A percentile compares a stretch with the other conserved stretches of the same genome.
Evolutionary conservation across 2,797 vertebrate species (phyloP).

Genomic region (Gallinago solitaria): DNA sequence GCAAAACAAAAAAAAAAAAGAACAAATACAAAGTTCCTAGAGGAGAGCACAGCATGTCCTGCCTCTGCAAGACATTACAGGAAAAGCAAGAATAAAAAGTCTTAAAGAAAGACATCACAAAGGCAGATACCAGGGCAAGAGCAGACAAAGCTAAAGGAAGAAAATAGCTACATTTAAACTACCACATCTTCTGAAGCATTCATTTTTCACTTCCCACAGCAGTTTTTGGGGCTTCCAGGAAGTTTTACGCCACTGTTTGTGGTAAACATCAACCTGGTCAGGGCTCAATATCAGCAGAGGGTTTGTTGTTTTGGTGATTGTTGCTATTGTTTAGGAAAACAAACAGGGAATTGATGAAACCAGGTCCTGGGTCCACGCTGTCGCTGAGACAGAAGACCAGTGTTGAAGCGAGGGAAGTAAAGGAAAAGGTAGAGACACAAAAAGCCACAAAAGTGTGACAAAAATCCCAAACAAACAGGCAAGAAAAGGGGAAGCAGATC

Average conservation of each 20-base stretch:
- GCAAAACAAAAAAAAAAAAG: background rate
- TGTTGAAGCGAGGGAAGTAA: background rate
- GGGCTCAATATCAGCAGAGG: background rate
- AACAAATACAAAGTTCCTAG: conserved; percentile 24
- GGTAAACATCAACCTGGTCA: background rate
- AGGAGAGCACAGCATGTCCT: background rate
- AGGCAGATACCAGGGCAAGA: background rate
- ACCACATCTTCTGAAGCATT: background rate
- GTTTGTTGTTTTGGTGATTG: background rate
- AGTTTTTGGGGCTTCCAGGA: background rate
- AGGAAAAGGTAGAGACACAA: background rate
- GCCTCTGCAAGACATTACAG: background rate
- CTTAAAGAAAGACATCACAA: background rate
- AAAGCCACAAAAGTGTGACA: background rate
- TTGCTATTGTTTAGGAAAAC: conserved; percentile 2
- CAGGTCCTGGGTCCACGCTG: background rate
- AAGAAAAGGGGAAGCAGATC: background rate
- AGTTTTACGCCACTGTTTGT: background rate
- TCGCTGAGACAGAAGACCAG: background rate
- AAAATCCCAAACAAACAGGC: background rate
- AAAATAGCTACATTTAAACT: background rate
- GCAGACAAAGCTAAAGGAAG: background rate
- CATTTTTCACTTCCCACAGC: background rate
- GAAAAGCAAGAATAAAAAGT: background rate
- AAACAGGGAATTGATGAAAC: background rate